phyloP scores from a whole-genome alignment of 92 coral and sea anemone species.

The Palythoa heliodiscus region DNA sequence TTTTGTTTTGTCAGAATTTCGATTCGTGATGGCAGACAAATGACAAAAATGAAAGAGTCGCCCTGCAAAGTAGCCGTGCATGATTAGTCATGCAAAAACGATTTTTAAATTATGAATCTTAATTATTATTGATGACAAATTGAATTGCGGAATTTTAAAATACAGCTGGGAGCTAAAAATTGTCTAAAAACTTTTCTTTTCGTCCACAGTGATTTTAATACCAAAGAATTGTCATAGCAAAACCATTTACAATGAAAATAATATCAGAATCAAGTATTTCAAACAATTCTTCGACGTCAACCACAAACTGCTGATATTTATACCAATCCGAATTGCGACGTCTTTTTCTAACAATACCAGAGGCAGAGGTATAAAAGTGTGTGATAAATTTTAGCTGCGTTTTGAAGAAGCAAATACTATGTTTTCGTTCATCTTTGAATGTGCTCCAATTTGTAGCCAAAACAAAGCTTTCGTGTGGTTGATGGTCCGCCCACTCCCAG shows the following conservation, averaged over 20 bases:
- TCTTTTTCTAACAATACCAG: not conserved
- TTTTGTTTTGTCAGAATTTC: not conserved
- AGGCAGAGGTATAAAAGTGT: not conserved
- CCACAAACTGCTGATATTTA: no score
- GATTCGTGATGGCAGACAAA: not conserved
- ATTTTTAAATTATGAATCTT: not conserved
- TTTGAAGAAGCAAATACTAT: not conserved
- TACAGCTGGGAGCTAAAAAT: not conserved
- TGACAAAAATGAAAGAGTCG: not conserved
- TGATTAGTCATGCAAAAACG: not conserved
- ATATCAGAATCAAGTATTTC: not conserved
- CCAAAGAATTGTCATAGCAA: not conserved
- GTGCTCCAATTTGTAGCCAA: not conserved
- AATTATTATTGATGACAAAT: not conserved
- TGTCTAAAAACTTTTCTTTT: not conserved
- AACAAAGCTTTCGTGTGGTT: conserved; percentile 7
- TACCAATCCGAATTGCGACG: not conserved
- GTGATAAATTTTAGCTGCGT: not conserved
- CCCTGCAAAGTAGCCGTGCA: not conserved
- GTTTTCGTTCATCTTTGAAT: not conserved
- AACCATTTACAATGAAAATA: not conserved
- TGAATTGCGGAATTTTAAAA: not conserved
- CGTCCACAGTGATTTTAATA: not conserved
- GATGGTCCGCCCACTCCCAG: not conserved
- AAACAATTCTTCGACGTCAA: not conserved